Conservation (phyloP, 2,113 vertebrate species). For the Empidonax traillii region DNA sequence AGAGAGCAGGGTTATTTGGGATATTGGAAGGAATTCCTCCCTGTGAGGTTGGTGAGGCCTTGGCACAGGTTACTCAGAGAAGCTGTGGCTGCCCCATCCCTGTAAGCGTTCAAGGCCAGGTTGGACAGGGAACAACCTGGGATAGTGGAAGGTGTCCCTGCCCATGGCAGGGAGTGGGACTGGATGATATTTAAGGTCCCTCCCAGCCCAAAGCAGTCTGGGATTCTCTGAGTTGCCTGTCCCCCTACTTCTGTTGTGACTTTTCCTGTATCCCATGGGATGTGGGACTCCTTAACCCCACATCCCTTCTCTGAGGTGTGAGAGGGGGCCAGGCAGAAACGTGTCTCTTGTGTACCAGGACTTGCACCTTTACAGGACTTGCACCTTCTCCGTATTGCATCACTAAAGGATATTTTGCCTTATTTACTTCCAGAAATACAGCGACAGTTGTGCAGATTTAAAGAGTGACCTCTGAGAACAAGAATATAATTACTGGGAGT, state of each 20-base stretch:
- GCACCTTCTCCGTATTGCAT: neutral
- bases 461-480: conserved; percentile 53
- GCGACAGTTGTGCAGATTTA: neutral
- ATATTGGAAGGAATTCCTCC: neutral
- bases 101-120: neutral
- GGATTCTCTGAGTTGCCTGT: accelerated
- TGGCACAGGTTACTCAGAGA: neutral
- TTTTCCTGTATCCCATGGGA: neutral
- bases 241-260: neutral
- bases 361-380: accelerated
- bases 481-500: conserved; percentile 19
- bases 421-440: neutral
- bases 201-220: neutral
- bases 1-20: neutral
- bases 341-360: accelerated
- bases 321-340: accelerated
- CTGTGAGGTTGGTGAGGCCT: neutral
- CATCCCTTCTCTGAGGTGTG: accelerated
- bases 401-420: neutral
- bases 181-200: accelerated
- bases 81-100: neutral
- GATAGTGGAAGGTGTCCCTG: neutral
- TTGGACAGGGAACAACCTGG: neutral
- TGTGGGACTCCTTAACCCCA: accelerated
- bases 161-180: neutral